These are phyloP conservation scores for Barypeithes pellucidus DNA, from an alignment of 2,888 invertebrate species.

Conservation along the genomic window DNA sequence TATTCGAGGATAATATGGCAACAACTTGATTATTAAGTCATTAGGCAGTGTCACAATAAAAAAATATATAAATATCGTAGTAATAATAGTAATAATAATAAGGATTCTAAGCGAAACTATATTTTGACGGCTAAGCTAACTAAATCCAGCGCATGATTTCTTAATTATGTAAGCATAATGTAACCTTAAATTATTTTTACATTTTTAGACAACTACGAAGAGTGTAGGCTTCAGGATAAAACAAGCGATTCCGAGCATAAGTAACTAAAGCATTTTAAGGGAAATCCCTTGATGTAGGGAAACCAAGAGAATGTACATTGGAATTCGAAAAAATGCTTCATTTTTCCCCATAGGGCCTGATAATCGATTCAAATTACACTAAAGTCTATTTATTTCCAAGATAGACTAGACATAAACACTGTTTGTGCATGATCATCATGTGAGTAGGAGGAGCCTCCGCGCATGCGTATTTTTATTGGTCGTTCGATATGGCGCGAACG, in stretches of 20 bases:
- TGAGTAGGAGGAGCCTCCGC: too few relatives aligned
- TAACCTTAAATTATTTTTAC: slow-evolving; percentile 32
- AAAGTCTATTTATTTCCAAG: too few relatives aligned
- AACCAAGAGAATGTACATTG: too few relatives aligned
- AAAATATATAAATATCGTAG: slow-evolving; percentile 37
- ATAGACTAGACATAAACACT: too few relatives aligned
- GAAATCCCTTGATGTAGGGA: too few relatives aligned
- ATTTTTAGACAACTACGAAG: slow-evolving; percentile 18
- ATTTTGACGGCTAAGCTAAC: slow-evolving; percentile 21
- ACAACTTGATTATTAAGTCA: slow-evolving; percentile 41
- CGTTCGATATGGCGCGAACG: too few relatives aligned
- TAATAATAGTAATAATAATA: slow-evolving; percentile 12
- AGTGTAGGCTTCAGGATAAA: slow-evolving; percentile 33
- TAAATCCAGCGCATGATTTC: slow-evolving; percentile 25
- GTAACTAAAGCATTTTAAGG: neutral
- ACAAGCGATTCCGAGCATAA: slow-evolving; percentile 16
- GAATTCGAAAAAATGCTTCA: too few relatives aligned
- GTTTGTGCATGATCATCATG: too few relatives aligned
- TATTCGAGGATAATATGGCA: slow-evolving; percentile 38
- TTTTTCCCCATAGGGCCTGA: too few relatives aligned
- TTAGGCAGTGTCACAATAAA: slow-evolving; percentile 58
- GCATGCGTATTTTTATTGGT: too few relatives aligned
- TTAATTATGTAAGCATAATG: slow-evolving; percentile 17
- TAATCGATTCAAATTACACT: too few relatives aligned
- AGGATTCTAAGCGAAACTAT: slow-evolving; percentile 19